Evolutionary conservation across 2,888 invertebrate genomes (phyloP), one percentile per base, ranked within the genome.

Genomic region (Eupsilia transversa): DNA sequence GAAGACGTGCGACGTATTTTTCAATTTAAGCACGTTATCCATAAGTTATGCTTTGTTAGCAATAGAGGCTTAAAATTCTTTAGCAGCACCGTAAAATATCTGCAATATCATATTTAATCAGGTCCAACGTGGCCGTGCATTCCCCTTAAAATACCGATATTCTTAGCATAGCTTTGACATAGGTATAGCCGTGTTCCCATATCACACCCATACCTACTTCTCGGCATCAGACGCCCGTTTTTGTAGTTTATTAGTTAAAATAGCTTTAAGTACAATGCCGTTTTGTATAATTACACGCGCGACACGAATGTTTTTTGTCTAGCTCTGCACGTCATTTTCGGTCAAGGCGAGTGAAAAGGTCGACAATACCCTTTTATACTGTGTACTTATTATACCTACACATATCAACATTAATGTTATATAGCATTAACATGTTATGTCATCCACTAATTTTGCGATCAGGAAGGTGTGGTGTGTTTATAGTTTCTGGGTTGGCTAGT

Each of bases 231-330:
- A 60, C 41, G 72, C n/a, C 57, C 20, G 70, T 77, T 85, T 85
- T 83, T 80, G 64, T 71, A 76, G 41, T 70, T 72, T 77, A 77
- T 80, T 79, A 79, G 77, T 83, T 80, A 74, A 69, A 66, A 80
- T 78, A 74, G 71, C n/a, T 72, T 60, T 68, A 71, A 52, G 68
- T 79, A 84, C 63, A 76, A 79, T 77, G 72, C 49, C 64, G 65
- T 83, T 84, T 74, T 80, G 81, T 83, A 77, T 83, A 84, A 86
- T 83, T 79, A 86, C 77, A 72, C 72, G 54, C 57, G 59, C 76
- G 69, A 74, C 85, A 77, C 84, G 72, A 83, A 77, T 77, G 74
- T 69, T 80, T 83, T 85, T 83, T 84, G 73, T 77, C 75, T 74
- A 78, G 67, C 76, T 74, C 72, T 71, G 71, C 81, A 74, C 65